Base-by-base conservation (phyloP, 2,888 invertebrate genomes). In the Drosophila vallismaia region DNA sequence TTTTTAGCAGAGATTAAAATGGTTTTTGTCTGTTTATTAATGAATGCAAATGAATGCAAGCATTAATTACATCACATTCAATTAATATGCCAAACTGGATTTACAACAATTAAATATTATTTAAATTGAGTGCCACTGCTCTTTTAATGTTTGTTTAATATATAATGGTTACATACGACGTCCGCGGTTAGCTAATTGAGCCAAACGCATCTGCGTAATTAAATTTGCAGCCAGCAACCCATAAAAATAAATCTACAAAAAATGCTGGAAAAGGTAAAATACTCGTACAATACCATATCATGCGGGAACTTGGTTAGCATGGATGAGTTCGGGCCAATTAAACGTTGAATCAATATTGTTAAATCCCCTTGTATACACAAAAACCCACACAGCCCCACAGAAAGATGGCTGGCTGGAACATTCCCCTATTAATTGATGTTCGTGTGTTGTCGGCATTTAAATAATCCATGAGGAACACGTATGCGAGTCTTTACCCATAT, bases 321-420 rank as follows among this genome's bases (percentile, higher is more conserved):
- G 64, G 14, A n/a, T 38, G 64, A 63, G 49, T 49, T 49, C 40
- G n/a, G 44, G 38, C 49, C 77, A 64, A 73, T 77, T 75, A 62
- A 73, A 77, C 68, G 60, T 68, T 71, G 55, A 68, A 77, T 77
- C 72, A 68, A 77, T 75, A 70, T 59, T 59, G 55, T 40, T 63
- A 51, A 52, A 28, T 42, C 54, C 51, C 46, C 24, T 19, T 24
- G 19, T 26, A 48, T 29, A 33, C 50, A 51, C 36, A 50, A 54
- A 36, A 46, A 46, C 40, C 33, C 26, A 19, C 19, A 51, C 38
- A 42, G 19, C 28, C 26, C 14, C 45, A 60, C 29, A n/a, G n/a
- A 36, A 36, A 2, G 1, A 10, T 36, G 33, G 14, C 45, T 9
- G n/a, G 1, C 36, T n/a, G 33, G 14, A 42, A 40, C 51, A 10